phyloP scores from a whole-genome alignment of 2,888 invertebrate species.

The Amaurobius ferox region DNA sequence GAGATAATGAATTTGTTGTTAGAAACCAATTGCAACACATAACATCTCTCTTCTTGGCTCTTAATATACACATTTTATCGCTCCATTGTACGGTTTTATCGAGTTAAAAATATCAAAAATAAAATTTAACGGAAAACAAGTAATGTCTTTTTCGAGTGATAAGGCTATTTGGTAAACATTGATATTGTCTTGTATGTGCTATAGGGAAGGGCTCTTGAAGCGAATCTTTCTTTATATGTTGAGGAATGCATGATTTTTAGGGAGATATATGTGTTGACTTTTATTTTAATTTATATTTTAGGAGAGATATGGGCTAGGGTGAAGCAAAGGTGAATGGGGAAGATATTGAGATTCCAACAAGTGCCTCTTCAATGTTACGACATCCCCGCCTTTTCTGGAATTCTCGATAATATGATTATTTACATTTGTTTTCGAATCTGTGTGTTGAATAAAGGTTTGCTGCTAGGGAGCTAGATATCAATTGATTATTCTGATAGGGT shows the following conservation, averaged over 20 bases:
- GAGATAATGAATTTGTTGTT: constrained; percentile 59
- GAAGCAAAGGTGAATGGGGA: constrained; percentile 67
- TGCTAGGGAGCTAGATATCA: not conserved
- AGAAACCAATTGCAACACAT: constrained; percentile 62
- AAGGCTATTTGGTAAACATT: constrained; percentile 66
- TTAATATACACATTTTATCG: constrained; percentile 68
- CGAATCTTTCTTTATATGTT: not conserved
- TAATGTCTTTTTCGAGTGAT: constrained; percentile 50
- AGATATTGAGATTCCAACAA: constrained; percentile 8
- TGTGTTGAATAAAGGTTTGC: not conserved
- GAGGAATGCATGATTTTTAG: constrained; percentile 1
- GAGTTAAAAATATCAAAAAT: not conserved
- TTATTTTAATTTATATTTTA: constrained; percentile 39
- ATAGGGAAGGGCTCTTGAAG: constrained; percentile 40
- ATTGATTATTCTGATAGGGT: not conserved
- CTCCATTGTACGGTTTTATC: constrained; percentile 48
- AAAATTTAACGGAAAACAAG: constrained; percentile 45
- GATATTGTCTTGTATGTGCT: constrained; percentile 62
- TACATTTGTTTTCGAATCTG: constrained; percentile 10
- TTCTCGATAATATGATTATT: not conserved
- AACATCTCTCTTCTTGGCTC: constrained; percentile 20
- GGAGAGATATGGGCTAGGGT: constrained; percentile 36
- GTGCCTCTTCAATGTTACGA: constrained; percentile 29
- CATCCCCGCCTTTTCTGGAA: constrained; percentile 7
- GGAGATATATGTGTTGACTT: not conserved